phyloP scores from a whole-genome alignment of 2,888 invertebrate species.

The Margaritifera margaritifera region DNA sequence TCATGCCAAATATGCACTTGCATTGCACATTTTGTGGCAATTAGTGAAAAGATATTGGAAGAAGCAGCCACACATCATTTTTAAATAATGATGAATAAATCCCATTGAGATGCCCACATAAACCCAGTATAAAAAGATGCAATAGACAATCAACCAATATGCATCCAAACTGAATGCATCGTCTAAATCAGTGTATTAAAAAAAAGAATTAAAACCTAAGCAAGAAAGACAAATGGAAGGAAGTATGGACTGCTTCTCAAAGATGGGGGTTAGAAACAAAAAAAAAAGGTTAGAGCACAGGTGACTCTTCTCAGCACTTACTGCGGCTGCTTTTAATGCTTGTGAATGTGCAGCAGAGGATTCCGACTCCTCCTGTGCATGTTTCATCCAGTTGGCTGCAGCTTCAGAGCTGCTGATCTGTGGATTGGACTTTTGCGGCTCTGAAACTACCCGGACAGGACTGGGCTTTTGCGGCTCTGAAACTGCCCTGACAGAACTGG shows the following conservation, averaged over 20 bases:
- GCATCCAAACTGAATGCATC: too few relatives aligned
- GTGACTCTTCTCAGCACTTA: slow-evolving; percentile 32
- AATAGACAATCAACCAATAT: too few relatives aligned
- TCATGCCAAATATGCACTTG: too few relatives aligned
- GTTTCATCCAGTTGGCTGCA: slow-evolving; percentile 64
- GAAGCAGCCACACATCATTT: too few relatives aligned
- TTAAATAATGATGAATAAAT: too few relatives aligned
- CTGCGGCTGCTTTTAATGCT: slow-evolving; percentile 61
- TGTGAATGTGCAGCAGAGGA: slow-evolving; percentile 36
- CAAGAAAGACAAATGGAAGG: too few relatives aligned
- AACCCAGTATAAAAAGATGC: too few relatives aligned
- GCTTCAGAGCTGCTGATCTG: slow-evolving; percentile 53
- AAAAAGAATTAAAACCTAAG: too few relatives aligned
- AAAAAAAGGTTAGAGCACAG: background rate
- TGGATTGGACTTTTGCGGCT: slow-evolving; percentile 12
- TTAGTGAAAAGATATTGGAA: too few relatives aligned
- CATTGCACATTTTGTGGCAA: too few relatives aligned
- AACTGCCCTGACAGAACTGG: background rate
- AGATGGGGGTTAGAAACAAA: background rate
- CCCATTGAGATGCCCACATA: too few relatives aligned
- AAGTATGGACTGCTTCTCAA: background rate
- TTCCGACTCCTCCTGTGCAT: slow-evolving; percentile 57
- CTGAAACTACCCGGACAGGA: slow-evolving; percentile 24
- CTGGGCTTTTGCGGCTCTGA: slow-evolving; percentile 20
- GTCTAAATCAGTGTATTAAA: too few relatives aligned